Evolutionary conservation across 2,888 invertebrate species (phyloP).

Genomic region (Xestia ashworthii): DNA sequence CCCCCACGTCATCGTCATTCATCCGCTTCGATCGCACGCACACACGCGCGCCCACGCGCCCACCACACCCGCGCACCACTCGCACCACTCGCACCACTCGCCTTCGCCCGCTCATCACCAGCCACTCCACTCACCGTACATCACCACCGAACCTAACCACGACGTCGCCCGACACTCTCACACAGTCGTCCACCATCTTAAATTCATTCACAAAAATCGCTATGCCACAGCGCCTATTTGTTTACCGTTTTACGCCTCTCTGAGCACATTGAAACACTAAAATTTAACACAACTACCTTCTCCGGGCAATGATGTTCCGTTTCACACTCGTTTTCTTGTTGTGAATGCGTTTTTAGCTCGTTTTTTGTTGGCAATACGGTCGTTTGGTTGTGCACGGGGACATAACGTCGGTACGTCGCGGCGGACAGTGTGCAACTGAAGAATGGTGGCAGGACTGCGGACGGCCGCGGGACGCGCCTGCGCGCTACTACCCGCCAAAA

Average conservation of each 20-base stretch:
- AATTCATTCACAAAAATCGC: slow-evolving; percentile 90
- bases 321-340: slow-evolving; percentile 72
- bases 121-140: slow-evolving; percentile 66
- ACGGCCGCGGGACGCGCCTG: slow-evolving; percentile 83
- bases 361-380: slow-evolving; percentile 83
- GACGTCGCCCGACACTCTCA: slow-evolving; percentile 79
- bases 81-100: slow-evolving; percentile 42
- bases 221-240: slow-evolving; percentile 83
- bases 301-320: slow-evolving; percentile 53
- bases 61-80: slow-evolving; percentile 72
- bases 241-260: slow-evolving; percentile 85
- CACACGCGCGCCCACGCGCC: slow-evolving; percentile 75
- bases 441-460: slow-evolving; percentile 90
- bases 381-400: slow-evolving; percentile 70
- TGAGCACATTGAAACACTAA: slow-evolving; percentile 69
- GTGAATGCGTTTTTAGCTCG: slow-evolving; percentile 73
- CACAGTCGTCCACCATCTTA: slow-evolving; percentile 88
- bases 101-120: slow-evolving; percentile 34
- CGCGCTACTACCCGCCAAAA: slow-evolving; percentile 88
- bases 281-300: slow-evolving; percentile 66
- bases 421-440: slow-evolving; percentile 85
- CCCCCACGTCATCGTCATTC: slow-evolving; percentile 88
- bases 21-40: slow-evolving; percentile 88
- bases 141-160: slow-evolving; percentile 74
- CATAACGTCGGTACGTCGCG: slow-evolving; percentile 73